These are phyloP conservation scores for Abrostola tripartita DNA, from an alignment of 2,888 invertebrate species.

Conservation along the genomic window DNA sequence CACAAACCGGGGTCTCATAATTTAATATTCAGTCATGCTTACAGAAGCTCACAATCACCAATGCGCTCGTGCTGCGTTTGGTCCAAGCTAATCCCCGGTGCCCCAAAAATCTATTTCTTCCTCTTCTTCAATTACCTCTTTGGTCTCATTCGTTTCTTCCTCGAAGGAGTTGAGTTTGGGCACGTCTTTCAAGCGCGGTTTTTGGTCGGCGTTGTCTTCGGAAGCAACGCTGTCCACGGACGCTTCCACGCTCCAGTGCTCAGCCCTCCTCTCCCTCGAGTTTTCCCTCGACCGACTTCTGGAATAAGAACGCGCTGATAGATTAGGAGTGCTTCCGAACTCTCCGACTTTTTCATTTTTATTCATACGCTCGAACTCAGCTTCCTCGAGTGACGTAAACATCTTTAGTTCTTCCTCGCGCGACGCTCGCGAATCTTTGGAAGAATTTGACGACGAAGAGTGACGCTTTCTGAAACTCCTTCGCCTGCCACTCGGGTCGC, in stretches of 20 bases:
- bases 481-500: slow-evolving; percentile 89
- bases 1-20: slow-evolving; percentile 74
- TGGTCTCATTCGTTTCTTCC: slow-evolving; percentile 75
- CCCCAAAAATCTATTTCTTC: slow-evolving; percentile 82
- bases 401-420: slow-evolving; percentile 90
- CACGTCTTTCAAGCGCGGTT: slow-evolving; percentile 68
- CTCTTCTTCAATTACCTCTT: slow-evolving; percentile 82
- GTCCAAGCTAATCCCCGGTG: slow-evolving; percentile 76
- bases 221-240: slow-evolving; percentile 64
- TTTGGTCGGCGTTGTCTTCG: slow-evolving; percentile 64
- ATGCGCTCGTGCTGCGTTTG: slow-evolving; percentile 74
- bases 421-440: slow-evolving; percentile 89
- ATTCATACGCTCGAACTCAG: slow-evolving; percentile 84
- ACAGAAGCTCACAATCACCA: slow-evolving; percentile 71
- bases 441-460: slow-evolving; percentile 89
- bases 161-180: slow-evolving; percentile 81
- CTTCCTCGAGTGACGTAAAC: slow-evolving; percentile 90
- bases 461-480: slow-evolving; percentile 89
- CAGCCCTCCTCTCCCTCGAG: slow-evolving; percentile 77
- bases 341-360: slow-evolving; percentile 64
- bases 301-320: slow-evolving; percentile 86
- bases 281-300: slow-evolving; percentile 86
- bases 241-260: slow-evolving; percentile 72
- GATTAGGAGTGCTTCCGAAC: slow-evolving; percentile 84
- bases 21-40: slow-evolving; percentile 87